Evolutionary conservation across 2,797 vertebrate genomes (phyloP).

Genomic region (Monodelphis domestica): DNA sequence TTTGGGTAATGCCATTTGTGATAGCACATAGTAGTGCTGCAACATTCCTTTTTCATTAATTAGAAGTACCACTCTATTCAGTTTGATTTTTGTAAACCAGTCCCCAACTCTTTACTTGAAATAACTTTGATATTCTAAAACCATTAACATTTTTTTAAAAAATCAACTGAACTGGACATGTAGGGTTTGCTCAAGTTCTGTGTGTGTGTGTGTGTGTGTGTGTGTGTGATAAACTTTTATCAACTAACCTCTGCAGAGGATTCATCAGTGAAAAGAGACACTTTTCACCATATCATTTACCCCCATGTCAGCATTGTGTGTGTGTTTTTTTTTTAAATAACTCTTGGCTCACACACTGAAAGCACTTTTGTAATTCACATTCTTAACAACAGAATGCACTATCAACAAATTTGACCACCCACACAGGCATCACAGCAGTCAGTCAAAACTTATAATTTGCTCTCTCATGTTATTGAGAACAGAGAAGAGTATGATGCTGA

Average conservation of each 20-base stretch:
- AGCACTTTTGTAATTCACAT: constrained; percentile 46
- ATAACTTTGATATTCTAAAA: constrained; percentile 44
- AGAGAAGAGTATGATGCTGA: background rate
- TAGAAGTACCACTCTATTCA: constrained; percentile 8
- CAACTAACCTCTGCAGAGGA: constrained; percentile 40
- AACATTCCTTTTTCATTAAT: background rate
- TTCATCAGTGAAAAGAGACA: background rate
- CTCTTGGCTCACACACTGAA: constrained; percentile 14
- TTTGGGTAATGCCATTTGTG: background rate
- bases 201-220: background rate
- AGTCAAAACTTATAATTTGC: constrained; percentile 15
- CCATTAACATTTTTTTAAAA: background rate
- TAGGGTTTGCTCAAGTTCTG: background rate
- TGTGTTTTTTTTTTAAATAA: too few species aligned
- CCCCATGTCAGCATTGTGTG: constrained; percentile 3
- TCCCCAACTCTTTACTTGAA: constrained; percentile 53
- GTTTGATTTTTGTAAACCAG: background rate
- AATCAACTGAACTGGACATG: constrained; percentile 19
- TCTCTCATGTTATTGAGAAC: constrained; percentile 10
- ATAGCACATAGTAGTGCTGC: background rate
- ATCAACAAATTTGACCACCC: constrained; percentile 68
- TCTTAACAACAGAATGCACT: constrained; percentile 64
- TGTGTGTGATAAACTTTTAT: background rate
- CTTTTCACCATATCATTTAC: background rate
- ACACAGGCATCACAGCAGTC: constrained; percentile 4